Conservation (phyloP, 2,113 vertebrate genomes). For the Spea bombifrons region DNA sequence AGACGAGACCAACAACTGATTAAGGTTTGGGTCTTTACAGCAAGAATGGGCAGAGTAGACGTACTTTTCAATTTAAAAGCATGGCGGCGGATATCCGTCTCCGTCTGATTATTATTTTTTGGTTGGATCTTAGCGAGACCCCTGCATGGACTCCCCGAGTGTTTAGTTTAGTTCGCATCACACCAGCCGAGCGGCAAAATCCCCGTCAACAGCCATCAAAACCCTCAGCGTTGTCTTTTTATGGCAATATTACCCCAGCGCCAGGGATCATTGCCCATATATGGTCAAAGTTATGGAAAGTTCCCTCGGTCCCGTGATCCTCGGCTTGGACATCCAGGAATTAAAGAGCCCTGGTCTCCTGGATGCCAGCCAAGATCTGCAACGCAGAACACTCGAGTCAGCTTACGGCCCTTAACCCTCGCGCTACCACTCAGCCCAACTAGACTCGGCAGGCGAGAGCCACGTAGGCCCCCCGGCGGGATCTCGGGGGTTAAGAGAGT, state of each 20-base stretch:
- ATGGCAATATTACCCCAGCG: slow-evolving; percentile 37
- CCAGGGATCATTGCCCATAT: slow-evolving; percentile 43
- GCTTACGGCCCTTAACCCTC: slow-evolving; percentile 17
- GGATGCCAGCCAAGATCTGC: slow-evolving; percentile 1
- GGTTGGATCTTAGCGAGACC: background rate
- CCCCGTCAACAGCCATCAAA: background rate
- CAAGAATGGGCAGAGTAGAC: too few species aligned
- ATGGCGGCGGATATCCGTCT: too few species aligned
- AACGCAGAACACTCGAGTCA: background rate
- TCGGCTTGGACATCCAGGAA: background rate
- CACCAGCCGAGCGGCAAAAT: background rate
- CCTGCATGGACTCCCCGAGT: background rate
- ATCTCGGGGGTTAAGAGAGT: background rate
- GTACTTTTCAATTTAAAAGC: too few species aligned
- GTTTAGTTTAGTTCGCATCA: background rate
- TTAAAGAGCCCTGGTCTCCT: background rate
- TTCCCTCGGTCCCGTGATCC: slow-evolving; percentile 13
- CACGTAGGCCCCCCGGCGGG: background rate
- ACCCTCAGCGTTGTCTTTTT: slow-evolving; percentile 29
- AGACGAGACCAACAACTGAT: too few species aligned
- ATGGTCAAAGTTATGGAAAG: slow-evolving; percentile 37
- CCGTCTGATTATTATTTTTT: too few species aligned
- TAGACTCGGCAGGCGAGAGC: background rate
- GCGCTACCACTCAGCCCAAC: background rate
- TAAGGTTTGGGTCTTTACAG: too few species aligned